A percentile compares a stretch with the other conserved stretches of the same genome.
Evolutionary conservation across 2,797 vertebrate species (phyloP).

Genomic region (Neopelma chrysocephalum): DNA sequence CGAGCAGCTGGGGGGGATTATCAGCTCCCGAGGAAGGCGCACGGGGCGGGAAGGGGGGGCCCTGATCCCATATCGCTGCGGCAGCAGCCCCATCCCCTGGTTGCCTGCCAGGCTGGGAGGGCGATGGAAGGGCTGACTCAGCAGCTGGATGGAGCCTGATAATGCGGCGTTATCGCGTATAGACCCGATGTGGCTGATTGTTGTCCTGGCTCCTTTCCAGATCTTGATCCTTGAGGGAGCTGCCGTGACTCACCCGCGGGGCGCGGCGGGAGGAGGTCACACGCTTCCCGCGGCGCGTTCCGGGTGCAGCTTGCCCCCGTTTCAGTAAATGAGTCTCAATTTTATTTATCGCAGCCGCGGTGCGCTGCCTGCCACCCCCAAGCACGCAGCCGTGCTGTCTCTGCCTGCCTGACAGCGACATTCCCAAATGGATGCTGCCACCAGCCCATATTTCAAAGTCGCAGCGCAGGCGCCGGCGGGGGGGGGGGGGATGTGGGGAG

Average conservation of each 20-base stretch:
- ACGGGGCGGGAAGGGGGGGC: not conserved
- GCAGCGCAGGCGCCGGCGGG: not conserved
- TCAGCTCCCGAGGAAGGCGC: not conserved
- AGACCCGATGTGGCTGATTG: not conserved
- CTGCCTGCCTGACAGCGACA: not conserved
- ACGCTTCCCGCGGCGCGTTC: not conserved
- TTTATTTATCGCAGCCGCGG: not conserved
- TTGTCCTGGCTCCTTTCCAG: slow-evolving; percentile 5
- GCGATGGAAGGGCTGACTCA: not conserved
- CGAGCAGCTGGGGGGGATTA: not conserved
- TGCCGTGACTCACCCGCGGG: not conserved
- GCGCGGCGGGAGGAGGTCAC: not conserved
- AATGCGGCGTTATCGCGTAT: not conserved
- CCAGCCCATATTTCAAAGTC: not conserved
- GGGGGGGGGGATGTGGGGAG: too few species aligned
- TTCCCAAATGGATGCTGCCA: not conserved
- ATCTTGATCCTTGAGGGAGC: not conserved
- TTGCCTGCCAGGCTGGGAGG: not conserved
- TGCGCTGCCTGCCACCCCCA: not conserved
- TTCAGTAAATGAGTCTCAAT: not conserved
- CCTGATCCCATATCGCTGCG: not conserved
- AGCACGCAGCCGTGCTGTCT: not conserved
- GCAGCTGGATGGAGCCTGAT: slow-evolving; percentile 23
- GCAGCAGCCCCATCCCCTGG: not conserved
- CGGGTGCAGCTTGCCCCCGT: not conserved